Base-by-base conservation (phyloP, 2,797 vertebrate species). In the Chrosomus eos region DNA sequence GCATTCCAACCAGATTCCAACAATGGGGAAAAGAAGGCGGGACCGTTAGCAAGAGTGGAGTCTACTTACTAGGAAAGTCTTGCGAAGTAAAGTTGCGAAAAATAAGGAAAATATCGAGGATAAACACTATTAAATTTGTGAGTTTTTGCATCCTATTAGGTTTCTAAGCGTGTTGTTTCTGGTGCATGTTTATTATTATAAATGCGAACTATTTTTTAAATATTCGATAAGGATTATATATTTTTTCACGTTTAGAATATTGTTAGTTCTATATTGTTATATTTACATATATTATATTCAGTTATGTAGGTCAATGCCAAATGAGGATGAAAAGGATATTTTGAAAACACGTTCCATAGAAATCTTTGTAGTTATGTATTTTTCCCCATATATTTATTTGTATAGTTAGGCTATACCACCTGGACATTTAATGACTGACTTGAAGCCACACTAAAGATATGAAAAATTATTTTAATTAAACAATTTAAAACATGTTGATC, bases 1-100 rank as follows among this genome's bases (percentile, higher is more conserved):
- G 91, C 92, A 92, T 93, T 94, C 92, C 91, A 90, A 87, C 90
- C 91, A 90, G 88, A 92, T 93, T 94, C 92, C 91, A 90, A 87
- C 90, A 91, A 90, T 88, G 19, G 91, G 92, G 90, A 89, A 81
- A 77, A 7, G 33, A 80, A 87, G 95, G 94, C 92, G 95, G 94
- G 93, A 84, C 89, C 51, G 19, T 62, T 55, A 95, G 94, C 95
- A 96, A 7, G 95, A 89, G 88, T 91, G 95, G 85, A 90, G 75
- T 91, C 83, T 71, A 82, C 76, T 62, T 71, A 33, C 33, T 36
- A 7, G 36, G 4, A 19, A 36, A 67, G 58, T n/a, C 55, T 40
- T 79, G 64, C 14, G 68, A 82, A 86, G 45, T 40, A 60, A 82
- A 86, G 45, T 40, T 78, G 64, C 4, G 67, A 81, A 84, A 36